Base-by-base conservation (phyloP, 2,797 vertebrate genomes). In the Catharus ustulatus region DNA sequence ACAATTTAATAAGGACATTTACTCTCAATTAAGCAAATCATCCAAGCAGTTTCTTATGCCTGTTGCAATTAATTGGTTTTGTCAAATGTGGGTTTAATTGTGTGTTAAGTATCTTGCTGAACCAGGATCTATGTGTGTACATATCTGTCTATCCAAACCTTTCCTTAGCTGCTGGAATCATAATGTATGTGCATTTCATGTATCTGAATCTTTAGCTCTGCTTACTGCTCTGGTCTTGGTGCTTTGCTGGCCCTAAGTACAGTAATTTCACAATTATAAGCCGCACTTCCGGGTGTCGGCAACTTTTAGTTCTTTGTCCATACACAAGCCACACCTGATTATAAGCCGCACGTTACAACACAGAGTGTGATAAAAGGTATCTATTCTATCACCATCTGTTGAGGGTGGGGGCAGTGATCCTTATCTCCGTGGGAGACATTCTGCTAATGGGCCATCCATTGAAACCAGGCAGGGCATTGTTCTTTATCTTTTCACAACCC, bases 21-120 rank as follows among this genome's bases (percentile, higher is more conserved):
- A 95, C 87, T 74, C 85, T 97, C 93, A 96, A 91, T 96, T 94
- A 85, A 93, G 94, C 89, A 94, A 94, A 96, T 83, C 89, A 94
- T 75, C 72, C 91, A 88, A 88, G 87, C 83, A 90, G 79, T 84
- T 87, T 73, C 61, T 92, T 90, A 55, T 0, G 72, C 82, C 55
- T 20, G 2, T 66, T 88, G 67, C 69, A 91, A 90, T 88, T 89
- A 94, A 94, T 73, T 84, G 79, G 52, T 93, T 91, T 94, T 93
- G 83, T 93, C 84, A 91, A 94, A 91, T 71, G 51, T 0, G 1
- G 16, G 49, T 90, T 94, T 94, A 95, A 94, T 88, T 89, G 83
- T 2, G 3, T 61, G 82, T 90, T 75, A 93, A 93, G 19, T 76
- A 83, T 83, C 69, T 79, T 79, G 84, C 87, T 96, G 94, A 96